phyloP scores from a whole-genome alignment of 1,140 invertebrate species.

The Meloidogyne hapla region DNA sequence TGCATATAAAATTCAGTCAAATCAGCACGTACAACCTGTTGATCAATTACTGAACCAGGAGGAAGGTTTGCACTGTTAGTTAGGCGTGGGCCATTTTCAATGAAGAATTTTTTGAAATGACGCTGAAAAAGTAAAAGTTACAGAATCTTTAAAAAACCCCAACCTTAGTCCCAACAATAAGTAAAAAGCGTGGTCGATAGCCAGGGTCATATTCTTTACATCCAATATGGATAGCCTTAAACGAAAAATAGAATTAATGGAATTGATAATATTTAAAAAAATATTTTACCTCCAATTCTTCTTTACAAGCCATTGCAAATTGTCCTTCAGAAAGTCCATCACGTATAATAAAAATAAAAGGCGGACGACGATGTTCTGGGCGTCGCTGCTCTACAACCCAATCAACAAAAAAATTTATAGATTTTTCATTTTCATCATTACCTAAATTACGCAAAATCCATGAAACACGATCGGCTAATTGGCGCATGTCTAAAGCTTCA shows the following conservation, averaged over 20 bases:
- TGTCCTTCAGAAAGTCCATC: constrained; percentile 38
- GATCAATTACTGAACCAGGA: constrained; percentile 32
- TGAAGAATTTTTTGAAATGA: constrained; percentile 33
- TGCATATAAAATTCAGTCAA: constrained; percentile 34
- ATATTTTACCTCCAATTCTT: constrained; percentile 23
- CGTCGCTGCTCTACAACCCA: constrained; percentile 8
- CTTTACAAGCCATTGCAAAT: constrained; percentile 23
- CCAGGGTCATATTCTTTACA: constrained; percentile 12
- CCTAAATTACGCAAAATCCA: constrained; percentile 30
- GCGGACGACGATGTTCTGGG: constrained; percentile 5
- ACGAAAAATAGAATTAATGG: no score
- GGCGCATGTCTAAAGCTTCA: constrained; percentile 25
- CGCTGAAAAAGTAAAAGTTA: no score
- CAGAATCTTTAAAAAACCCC: no score
- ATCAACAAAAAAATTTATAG: no score
- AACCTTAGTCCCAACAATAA: constrained; percentile 4
- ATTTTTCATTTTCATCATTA: no score
- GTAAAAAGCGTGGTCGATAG: constrained; percentile 13
- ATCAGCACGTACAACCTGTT: constrained; percentile 26
- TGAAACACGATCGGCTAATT: constrained; percentile 28
- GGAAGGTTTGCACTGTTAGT: constrained; percentile 17
- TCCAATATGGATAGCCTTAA: constrained; percentile 22
- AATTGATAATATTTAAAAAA: no score
- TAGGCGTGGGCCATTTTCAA: constrained; percentile 1
- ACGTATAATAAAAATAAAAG: constrained; percentile 23